Evolutionary conservation across 2,797 vertebrate species (phyloP), one percentile per base, ranked within the genome.

Genomic region (Sebastes oblongus): DNA sequence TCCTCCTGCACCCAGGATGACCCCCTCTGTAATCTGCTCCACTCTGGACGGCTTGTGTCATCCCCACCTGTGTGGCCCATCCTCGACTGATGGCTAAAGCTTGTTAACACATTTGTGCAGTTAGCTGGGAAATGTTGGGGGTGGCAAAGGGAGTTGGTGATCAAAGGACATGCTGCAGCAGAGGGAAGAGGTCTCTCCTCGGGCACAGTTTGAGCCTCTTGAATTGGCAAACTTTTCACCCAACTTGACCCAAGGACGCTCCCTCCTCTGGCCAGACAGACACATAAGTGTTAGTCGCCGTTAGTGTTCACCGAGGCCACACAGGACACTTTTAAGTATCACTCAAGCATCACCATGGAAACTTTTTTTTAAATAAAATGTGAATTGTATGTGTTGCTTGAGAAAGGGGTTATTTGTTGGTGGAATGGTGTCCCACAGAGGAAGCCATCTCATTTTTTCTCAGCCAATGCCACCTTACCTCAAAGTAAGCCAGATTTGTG

Each of bases 21-120:
- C 89, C 82, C 64, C 65, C 18, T 12, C 73, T 74, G 29, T 77
- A 86, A 81, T 86, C 80, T 82, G 76, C 69, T 75, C n/a, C 2
- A 58, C 75, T 82, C 59, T 29, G 78, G 34, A 65, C 61, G 30
- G 54, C 78, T 70, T 42, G 69, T 73, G 84, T 86, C 82, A 18
- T 67, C 59, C 60, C 77, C 60, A 76, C 77, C 67, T 82, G 62
- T 84, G 78, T 85, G 82, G 77, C 73, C 61, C 56, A 9, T 66
- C 65, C 70, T 78, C 29, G 0, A 64, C 86, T 92, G 92, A 91
- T 91, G 86, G 89, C 88, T 36, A 89, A 86, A 91, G 77, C 90
- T 91, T 94, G 94, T 94, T 92, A 91, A 94, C 92, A 88, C 92
- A 92, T 93, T 93, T 92, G 83, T 88, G 83, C 83, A 85, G 75